phyloP scores from a whole-genome alignment of 2,113 vertebrate genomes.

The Numenius arquata region DNA sequence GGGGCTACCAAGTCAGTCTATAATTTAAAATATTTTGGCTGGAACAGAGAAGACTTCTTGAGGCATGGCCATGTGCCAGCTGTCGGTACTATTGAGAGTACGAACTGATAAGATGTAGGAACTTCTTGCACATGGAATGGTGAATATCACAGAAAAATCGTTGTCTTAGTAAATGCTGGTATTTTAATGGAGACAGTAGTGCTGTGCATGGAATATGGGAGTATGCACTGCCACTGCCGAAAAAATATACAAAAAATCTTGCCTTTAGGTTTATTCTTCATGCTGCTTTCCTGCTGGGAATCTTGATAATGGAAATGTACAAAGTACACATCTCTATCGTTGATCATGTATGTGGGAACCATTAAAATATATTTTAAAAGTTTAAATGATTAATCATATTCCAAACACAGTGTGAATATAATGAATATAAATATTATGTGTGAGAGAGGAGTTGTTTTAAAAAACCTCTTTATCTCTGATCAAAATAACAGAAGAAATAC shows the following conservation, averaged over 20 bases:
- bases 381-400: conserved; percentile 13
- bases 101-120: neutral
- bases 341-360: neutral
- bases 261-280: neutral
- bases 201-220: neutral
- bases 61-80: neutral
- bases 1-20: neutral
- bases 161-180: neutral
- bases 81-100: neutral
- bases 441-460: neutral
- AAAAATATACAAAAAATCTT: neutral
- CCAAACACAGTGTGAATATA: neutral
- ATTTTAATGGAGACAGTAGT: neutral
- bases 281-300: neutral
- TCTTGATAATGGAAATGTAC: conserved; percentile 23
- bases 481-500: neutral
- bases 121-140: neutral
- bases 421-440: conserved; percentile 11
- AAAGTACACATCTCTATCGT: neutral
- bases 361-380: neutral
- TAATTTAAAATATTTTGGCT: neutral
- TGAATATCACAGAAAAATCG: neutral
- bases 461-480: neutral
- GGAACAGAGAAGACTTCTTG: neutral
- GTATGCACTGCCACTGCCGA: fast-evolving